Conservation (phyloP, 2,113 vertebrate genomes). For the Tor tambroides region DNA sequence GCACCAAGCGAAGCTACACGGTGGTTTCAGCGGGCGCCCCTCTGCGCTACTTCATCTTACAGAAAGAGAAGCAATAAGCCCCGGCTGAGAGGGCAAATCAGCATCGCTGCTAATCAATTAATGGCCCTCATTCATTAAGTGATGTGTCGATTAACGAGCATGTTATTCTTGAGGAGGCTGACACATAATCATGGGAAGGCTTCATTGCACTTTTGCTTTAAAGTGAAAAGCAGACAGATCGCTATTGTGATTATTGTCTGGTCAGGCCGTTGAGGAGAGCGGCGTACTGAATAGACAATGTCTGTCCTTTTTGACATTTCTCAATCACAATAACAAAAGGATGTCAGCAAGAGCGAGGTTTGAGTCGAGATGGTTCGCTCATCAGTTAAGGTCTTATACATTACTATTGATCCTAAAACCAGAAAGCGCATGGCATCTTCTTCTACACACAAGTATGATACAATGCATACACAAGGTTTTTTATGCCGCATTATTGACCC, state of each 20-base stretch:
- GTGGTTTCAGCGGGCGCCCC: conserved; percentile 31
- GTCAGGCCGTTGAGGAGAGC: not conserved
- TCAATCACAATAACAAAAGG: conserved; percentile 14
- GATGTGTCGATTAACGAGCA: conserved; percentile 70
- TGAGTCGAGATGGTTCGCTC: not conserved
- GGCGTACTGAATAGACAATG: conserved; percentile 20
- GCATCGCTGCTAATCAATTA: conserved; percentile 70
- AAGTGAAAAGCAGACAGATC: conserved; percentile 31
- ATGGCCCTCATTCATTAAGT: conserved; percentile 74
- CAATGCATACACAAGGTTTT: not conserved
- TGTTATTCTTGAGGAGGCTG: conserved; percentile 67
- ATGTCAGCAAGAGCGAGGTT: conserved; percentile 45
- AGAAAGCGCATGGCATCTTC: not conserved
- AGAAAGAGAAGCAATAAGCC: conserved; percentile 57
- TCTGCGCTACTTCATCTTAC: conserved; percentile 55
- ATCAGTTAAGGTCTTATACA: not conserved
- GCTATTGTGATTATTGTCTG: conserved; percentile 40
- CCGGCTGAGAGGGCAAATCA: conserved; percentile 58
- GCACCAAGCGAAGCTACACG: conserved; percentile 37
- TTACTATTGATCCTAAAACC: conserved; percentile 27
- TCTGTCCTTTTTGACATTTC: not conserved
- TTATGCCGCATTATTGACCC: not conserved
- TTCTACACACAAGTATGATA: not conserved
- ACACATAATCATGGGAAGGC: conserved; percentile 56
- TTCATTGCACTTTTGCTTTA: conserved; percentile 45